These are phyloP conservation scores for Sycophila sp. DNA, from an alignment of 1,140 invertebrate species.

Conservation along the genomic window DNA sequence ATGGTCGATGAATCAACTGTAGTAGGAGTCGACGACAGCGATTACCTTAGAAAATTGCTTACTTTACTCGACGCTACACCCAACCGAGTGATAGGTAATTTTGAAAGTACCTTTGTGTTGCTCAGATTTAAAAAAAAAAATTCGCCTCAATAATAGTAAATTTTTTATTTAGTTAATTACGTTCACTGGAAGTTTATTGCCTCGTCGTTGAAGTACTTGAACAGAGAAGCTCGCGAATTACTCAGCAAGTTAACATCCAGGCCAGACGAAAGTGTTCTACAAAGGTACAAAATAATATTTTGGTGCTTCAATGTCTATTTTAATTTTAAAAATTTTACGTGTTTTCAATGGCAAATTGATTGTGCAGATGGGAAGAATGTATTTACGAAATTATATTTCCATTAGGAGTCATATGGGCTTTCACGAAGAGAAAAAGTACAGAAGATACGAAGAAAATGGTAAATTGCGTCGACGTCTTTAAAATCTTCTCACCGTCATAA, in stretches of 20 bases:
- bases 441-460: not conserved
- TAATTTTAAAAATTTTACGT: too few relatives aligned
- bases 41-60: not conserved
- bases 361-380: not conserved
- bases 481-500: not conserved
- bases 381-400: not conserved
- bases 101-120: too few relatives aligned
- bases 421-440: not conserved
- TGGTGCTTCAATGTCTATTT: too few relatives aligned
- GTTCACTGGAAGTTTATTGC: slow-evolving; percentile 5
- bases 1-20: not conserved
- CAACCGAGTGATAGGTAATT: not conserved
- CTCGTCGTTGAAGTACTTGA: not conserved
- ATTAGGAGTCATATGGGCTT: not conserved
- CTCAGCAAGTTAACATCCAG: not conserved
- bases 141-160: too few relatives aligned
- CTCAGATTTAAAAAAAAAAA: too few relatives aligned
- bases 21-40: not conserved
- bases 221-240: not conserved
- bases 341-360: too few relatives aligned
- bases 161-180: slow-evolving; percentile 7
- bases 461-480: not conserved
- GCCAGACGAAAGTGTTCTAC: not conserved
- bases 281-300: not conserved
- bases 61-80: not conserved